Evolutionary conservation across 2,888 invertebrate genomes (phyloP).

Genomic region (Rapana venosa): DNA sequence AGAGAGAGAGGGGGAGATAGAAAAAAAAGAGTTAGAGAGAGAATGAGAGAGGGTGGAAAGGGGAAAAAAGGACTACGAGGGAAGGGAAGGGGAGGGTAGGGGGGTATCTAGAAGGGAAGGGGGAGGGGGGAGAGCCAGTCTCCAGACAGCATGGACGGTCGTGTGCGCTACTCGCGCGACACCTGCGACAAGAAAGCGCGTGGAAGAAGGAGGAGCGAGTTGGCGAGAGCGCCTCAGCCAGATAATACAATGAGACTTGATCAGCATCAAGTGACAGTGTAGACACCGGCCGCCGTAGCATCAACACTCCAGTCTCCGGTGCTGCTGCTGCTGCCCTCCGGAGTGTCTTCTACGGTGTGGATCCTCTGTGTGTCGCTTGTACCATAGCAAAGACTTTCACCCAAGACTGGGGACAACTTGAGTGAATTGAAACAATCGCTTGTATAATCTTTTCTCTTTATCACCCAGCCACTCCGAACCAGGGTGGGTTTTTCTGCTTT

Average conservation of each 20-base stretch:
- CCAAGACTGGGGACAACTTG: too few relatives aligned
- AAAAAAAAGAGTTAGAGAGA: background rate
- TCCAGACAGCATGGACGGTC: slow-evolving; percentile 7
- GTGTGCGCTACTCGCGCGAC: slow-evolving; percentile 21
- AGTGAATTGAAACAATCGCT: too few relatives aligned
- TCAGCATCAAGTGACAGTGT: slow-evolving; percentile 37
- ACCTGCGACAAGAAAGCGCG: slow-evolving; percentile 36
- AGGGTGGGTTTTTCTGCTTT: too few relatives aligned
- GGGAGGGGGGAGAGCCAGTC: background rate
- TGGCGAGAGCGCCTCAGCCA: background rate
- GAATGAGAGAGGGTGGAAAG: background rate
- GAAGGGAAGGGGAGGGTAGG: background rate
- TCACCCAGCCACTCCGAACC: too few relatives aligned
- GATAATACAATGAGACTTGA: slow-evolving; percentile 34
- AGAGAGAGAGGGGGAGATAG: background rate
- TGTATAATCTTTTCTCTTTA: too few relatives aligned
- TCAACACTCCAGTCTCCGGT: background rate
- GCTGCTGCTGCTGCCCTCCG: background rate
- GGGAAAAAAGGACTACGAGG: background rate
- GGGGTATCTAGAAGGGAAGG: background rate
- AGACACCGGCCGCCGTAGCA: slow-evolving; percentile 1
- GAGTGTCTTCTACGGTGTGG: background rate
- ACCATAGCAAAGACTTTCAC: too few relatives aligned
- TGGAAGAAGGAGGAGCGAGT: slow-evolving; percentile 33
- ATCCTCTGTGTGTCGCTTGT: background rate